A percentile compares a stretch with the other conserved stretches of the same genome.
Evolutionary conservation across 2,113 vertebrate genomes (phyloP).

Genomic region (Urocolius indicus): DNA sequence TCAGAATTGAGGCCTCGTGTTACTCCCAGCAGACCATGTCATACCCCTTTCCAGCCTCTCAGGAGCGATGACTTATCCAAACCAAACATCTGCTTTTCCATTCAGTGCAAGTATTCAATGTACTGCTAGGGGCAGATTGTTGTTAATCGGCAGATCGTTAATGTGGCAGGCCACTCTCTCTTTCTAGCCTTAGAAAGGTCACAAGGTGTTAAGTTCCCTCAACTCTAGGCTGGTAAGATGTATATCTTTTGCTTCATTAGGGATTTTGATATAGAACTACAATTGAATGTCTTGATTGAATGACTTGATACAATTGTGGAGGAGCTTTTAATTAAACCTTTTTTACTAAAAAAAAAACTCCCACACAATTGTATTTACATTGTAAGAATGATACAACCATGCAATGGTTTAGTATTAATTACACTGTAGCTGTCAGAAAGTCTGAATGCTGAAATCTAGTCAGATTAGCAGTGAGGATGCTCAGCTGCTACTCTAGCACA

Average conservation of each 20-base stretch:
- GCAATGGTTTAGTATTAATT: slow-evolving; percentile 69
- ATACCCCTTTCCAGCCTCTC: slow-evolving; percentile 32
- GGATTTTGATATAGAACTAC: neutral
- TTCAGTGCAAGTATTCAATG: slow-evolving; percentile 51
- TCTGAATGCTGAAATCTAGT: slow-evolving; percentile 61
- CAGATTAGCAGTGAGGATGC: slow-evolving; percentile 23
- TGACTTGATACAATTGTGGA: neutral
- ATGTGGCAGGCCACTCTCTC: slow-evolving; percentile 16
- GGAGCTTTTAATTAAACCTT: neutral
- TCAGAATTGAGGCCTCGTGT: slow-evolving; percentile 37
- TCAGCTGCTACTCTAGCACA: slow-evolving; percentile 48
- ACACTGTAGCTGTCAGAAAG: slow-evolving; percentile 70
- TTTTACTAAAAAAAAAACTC: neutral
- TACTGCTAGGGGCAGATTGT: slow-evolving; percentile 48
- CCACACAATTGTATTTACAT: neutral
- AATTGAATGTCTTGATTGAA: neutral
- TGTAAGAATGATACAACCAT: neutral
- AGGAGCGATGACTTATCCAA: slow-evolving; percentile 31
- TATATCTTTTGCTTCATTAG: neutral
- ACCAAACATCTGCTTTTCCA: slow-evolving; percentile 55
- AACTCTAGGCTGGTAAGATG: neutral
- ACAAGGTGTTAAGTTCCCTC: slow-evolving; percentile 60
- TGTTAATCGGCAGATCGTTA: slow-evolving; percentile 63
- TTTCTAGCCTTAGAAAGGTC: slow-evolving; percentile 46
- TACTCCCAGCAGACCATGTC: slow-evolving; percentile 50